Evolutionary conservation across 2,888 invertebrate genomes (phyloP).

Genomic region (Apantesis nais): DNA sequence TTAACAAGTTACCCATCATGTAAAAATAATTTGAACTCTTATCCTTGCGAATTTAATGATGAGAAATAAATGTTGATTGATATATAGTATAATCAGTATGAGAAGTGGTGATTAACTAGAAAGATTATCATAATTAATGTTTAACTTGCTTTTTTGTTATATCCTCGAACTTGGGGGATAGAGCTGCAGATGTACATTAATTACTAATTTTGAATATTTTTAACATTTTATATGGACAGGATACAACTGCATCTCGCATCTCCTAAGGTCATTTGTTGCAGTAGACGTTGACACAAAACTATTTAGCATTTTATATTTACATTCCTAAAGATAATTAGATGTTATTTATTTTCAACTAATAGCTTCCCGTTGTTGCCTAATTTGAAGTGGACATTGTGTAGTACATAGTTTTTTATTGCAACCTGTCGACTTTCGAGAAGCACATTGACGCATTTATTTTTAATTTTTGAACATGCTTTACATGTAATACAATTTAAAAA

Average conservation of each 20-base stretch:
- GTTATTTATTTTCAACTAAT: slow-evolving; percentile 47
- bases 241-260: slow-evolving; percentile 12
- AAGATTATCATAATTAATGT: slow-evolving; percentile 31
- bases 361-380: slow-evolving; percentile 18
- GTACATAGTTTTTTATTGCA: slow-evolving; percentile 4
- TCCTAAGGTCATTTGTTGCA: slow-evolving; percentile 18
- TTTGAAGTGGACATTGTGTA: slow-evolving; percentile 16
- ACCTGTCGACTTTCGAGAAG: slow-evolving; percentile 20
- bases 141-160: slow-evolving; percentile 30
- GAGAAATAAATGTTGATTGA: slow-evolving; percentile 10
- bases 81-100: slow-evolving; percentile 18
- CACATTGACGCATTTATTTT: slow-evolving; percentile 44
- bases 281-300: slow-evolving; percentile 41
- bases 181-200: not conserved
- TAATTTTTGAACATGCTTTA: slow-evolving; percentile 25
- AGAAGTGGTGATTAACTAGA: slow-evolving; percentile 29
- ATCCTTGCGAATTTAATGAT: not conserved
- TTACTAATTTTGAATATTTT: too few relatives aligned
- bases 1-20: slow-evolving; percentile 10
- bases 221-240: not conserved
- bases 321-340: slow-evolving; percentile 64
- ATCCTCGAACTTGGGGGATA: slow-evolving; percentile 24
- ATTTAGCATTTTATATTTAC: slow-evolving; percentile 68
- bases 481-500: slow-evolving; percentile 17
- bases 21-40: not conserved